Conservation (phyloP, 2,888 invertebrate species). For the Pheosia tremula region DNA sequence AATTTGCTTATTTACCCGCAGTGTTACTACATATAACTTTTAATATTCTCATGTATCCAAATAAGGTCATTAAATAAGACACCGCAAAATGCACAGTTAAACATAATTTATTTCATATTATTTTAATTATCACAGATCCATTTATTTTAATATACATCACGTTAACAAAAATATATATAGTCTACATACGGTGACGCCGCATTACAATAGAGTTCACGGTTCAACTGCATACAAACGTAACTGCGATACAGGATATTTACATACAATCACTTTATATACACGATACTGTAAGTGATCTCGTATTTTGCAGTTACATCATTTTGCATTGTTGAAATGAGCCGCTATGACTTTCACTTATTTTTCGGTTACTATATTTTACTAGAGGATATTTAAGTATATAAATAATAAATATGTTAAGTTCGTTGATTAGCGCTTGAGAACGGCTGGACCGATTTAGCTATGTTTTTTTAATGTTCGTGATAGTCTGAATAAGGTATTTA, state of each 20-base stretch:
- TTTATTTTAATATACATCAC: slow-evolving; percentile 84
- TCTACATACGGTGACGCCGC: slow-evolving; percentile 64
- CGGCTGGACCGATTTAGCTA: no score
- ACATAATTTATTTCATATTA: slow-evolving; percentile 84
- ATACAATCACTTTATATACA: slow-evolving; percentile 72
- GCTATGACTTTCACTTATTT: not conserved
- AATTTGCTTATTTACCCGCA: no score
- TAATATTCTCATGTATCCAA: no score
- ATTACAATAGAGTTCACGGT: slow-evolving; percentile 61
- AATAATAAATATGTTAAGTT: no score
- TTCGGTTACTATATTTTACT: no score
- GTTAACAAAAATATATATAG: slow-evolving; percentile 83
- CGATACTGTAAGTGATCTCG: slow-evolving; percentile 35
- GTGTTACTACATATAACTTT: no score
- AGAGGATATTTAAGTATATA: no score
- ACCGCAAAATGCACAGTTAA: slow-evolving; percentile 70
- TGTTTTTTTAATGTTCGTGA: no score
- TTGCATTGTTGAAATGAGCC: slow-evolving; percentile 13
- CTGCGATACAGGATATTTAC: slow-evolving; percentile 72
- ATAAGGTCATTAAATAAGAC: slow-evolving; percentile 40
- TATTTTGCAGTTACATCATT: not conserved
- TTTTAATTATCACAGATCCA: slow-evolving; percentile 84
- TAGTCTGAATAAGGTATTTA: no score
- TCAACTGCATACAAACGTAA: slow-evolving; percentile 42
- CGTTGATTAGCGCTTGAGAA: no score